phyloP scores from a whole-genome alignment of 2,888 invertebrate species.

The Malthinus flaveolus region DNA sequence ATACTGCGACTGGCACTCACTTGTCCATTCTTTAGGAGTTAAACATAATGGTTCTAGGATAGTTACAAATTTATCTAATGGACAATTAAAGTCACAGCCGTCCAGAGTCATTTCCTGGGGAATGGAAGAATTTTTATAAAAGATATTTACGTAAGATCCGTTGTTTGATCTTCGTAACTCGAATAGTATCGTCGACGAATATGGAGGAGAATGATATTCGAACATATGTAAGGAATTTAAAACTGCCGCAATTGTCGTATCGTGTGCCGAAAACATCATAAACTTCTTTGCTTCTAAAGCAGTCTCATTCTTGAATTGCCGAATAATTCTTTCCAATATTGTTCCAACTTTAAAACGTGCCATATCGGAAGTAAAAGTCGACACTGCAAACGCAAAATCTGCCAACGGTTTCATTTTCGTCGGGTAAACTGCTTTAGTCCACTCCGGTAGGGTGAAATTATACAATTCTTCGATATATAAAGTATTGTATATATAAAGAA shows the following conservation, averaged over 20 bases:
- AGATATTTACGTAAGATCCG: constrained; percentile 47
- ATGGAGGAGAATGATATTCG: constrained; percentile 69
- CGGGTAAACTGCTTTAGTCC: constrained; percentile 61
- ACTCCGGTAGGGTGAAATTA: constrained; percentile 55
- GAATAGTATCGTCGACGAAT: constrained; percentile 69
- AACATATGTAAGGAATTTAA: constrained; percentile 74
- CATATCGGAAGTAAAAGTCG: constrained; percentile 60
- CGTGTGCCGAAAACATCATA: constrained; percentile 72
- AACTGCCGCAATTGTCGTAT: constrained; percentile 77
- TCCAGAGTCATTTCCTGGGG: constrained; percentile 65
- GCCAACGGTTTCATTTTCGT: constrained; percentile 64
- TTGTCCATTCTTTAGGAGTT: neutral
- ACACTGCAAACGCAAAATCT: constrained; percentile 61
- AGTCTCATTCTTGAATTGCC: constrained; percentile 14
- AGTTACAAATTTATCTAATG: constrained; percentile 60
- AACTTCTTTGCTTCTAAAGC: constrained; percentile 47
- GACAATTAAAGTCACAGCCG: constrained; percentile 69
- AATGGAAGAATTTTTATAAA: constrained; percentile 70
- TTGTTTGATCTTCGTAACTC: constrained; percentile 63
- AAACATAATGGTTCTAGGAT: constrained; percentile 63
- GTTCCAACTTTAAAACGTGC: constrained; percentile 66
- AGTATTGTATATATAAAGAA: constrained; percentile 67
- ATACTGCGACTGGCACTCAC: neutral
- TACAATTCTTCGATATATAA: constrained; percentile 69
- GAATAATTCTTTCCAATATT: constrained; percentile 68